Conservation (phyloP, 1,140 invertebrate species). For the Ditylenchus dipsaci region DNA sequence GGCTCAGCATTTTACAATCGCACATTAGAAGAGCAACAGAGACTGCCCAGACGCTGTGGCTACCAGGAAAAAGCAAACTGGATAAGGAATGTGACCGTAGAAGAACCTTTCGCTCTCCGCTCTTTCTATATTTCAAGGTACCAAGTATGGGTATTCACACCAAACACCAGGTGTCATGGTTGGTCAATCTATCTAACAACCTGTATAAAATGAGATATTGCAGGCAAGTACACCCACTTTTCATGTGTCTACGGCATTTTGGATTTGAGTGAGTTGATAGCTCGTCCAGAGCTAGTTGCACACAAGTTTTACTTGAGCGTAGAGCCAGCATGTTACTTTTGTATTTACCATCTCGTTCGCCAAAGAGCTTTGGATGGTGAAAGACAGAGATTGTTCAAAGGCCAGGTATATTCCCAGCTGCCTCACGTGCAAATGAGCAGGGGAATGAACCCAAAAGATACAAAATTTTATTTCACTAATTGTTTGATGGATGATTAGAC, state of each 20-base stretch:
- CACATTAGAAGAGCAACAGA: neutral
- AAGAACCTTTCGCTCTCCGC: slow-evolving; percentile 23
- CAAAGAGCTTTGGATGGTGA: slow-evolving; percentile 25
- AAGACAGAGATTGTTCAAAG: slow-evolving; percentile 17
- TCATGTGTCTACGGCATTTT: slow-evolving; percentile 51
- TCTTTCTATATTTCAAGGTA: slow-evolving; percentile 35
- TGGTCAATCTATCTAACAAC: neutral
- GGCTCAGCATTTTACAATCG: slow-evolving; percentile 25
- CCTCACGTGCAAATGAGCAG: slow-evolving; percentile 23
- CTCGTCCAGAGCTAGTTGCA: slow-evolving; percentile 42
- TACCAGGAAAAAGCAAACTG: neutral
- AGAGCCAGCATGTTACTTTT: slow-evolving; percentile 39
- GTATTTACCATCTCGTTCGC: slow-evolving; percentile 16
- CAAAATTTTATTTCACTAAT: neutral
- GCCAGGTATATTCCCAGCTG: slow-evolving; percentile 23
- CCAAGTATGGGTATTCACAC: slow-evolving; percentile 31
- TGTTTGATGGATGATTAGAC: no score
- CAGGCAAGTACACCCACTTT: slow-evolving; percentile 34
- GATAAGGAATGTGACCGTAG: neutral
- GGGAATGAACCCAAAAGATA: neutral
- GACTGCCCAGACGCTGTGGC: neutral
- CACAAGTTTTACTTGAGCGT: slow-evolving; percentile 51
- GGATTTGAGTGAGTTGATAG: slow-evolving; percentile 40
- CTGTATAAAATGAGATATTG: neutral
- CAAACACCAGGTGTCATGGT: slow-evolving; percentile 2